Evolutionary conservation across 2,113 vertebrate genomes (phyloP), one percentile per base, ranked within the genome.

Genomic region (Labeo rohita): DNA sequence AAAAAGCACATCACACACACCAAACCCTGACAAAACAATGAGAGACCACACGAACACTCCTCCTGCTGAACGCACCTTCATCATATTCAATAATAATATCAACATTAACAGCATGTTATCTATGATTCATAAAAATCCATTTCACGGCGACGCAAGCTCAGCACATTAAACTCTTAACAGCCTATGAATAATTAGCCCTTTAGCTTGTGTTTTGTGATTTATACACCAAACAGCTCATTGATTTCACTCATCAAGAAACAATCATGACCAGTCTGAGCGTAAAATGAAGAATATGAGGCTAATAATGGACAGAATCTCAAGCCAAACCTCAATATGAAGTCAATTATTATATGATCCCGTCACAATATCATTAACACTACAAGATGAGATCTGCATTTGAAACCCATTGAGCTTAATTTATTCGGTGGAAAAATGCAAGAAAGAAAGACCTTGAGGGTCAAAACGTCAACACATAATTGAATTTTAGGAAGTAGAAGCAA

Each of bases 241-340:
- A 36, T 77, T 85, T 85, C 28, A 52, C 56, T 66, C 75, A 85
- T 85, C 56, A 85, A 84, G 59, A 84, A 84, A 63, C 59, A 63
- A 76, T 85, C 39, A 66, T 1, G 1, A 3, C n/a, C 49, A 77
- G 50, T 77, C 47, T 77, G 49, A 54, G 49, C 74, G 3, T 50
- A 77, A 77, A 77, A 85, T 73, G 39, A 76, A 74, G 23, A 77
- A 77, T 77, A 50, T 34, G 23, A 54, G 8, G 23, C 34, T 61
- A 16, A 43, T 63, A 63, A 63, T 80, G 36, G 21, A 80, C 28
- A 7, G 8, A 65, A 78, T 49, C 59, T 18, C 39, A 43, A 75
- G 11, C 21, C 45, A 59, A 80, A 80, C 61, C 77, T 80, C 18
- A 61, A 61, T 5, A 61, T 59, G 34, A 80, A 80, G 21, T 80